A percentile compares a stretch with the other conserved stretches of the same genome.
These are phyloP conservation scores for Cryptophagus acutangulus DNA, from an alignment of 2,888 invertebrate species.

Conservation along the genomic window DNA sequence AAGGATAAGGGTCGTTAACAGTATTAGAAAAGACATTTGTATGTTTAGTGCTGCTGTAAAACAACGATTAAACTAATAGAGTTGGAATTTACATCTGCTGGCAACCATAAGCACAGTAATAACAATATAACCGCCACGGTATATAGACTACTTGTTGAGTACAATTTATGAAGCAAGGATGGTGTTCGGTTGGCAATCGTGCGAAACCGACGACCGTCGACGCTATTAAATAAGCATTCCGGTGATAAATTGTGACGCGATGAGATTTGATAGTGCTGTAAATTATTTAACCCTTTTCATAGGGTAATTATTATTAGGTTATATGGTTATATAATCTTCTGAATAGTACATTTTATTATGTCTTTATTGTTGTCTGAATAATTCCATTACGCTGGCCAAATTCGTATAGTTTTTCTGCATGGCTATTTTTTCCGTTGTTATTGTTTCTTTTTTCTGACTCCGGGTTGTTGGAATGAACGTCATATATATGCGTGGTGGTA, in stretches of 20 bases:
- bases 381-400: too few species aligned
- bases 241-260: conserved; percentile 51
- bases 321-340: conserved; percentile 33
- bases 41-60: conserved; percentile 32
- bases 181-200: conserved; percentile 40
- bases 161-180: conserved; percentile 49
- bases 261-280: conserved; percentile 51
- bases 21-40: too few species aligned
- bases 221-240: conserved; percentile 50
- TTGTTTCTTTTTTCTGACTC: too few species aligned
- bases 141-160: conserved; percentile 52
- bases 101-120: conserved; percentile 50
- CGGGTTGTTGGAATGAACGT: too few species aligned
- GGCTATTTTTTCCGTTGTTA: too few species aligned
- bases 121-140: conserved; percentile 50
- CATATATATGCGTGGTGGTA: too few species aligned
- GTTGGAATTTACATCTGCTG: conserved; percentile 49
- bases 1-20: too few species aligned
- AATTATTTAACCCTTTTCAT: conserved; percentile 50
- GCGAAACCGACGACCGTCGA: conserved; percentile 42
- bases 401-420: too few species aligned
- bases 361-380: conserved; percentile 26
- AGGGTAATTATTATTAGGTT: conserved; percentile 48
- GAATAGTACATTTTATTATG: conserved; percentile 37
- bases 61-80: conserved; percentile 44